Percentiles rank a stretch among this genome's conserved stretches.
These are phyloP conservation scores for Gracilinanus agilis DNA, from an alignment of 2,113 vertebrate genomes.

Conservation along the genomic window DNA sequence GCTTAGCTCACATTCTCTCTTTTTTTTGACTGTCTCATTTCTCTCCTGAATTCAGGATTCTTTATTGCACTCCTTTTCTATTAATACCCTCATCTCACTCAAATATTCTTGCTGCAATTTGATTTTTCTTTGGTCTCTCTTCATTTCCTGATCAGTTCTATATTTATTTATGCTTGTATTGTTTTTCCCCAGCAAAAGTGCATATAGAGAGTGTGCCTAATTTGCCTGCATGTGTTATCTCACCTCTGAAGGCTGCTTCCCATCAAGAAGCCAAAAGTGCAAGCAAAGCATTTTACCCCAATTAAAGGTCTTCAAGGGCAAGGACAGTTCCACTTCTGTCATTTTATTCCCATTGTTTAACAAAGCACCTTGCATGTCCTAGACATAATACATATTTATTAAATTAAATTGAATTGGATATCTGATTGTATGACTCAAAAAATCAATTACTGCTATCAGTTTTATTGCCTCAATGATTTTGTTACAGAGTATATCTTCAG, in stretches of 20 bases:
- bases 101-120: not conserved
- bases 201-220: too few relatives aligned
- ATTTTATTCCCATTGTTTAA: not conserved
- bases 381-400: too few relatives aligned
- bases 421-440: not conserved
- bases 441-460: not conserved
- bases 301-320: not conserved
- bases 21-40: not conserved
- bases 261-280: not conserved
- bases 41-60: not conserved
- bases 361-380: not conserved
- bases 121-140: not conserved
- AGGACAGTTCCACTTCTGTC: not conserved
- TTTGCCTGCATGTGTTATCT: too few relatives aligned
- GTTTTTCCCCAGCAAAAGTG: too few relatives aligned
- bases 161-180: not conserved
- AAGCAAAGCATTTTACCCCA: not conserved
- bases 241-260: too few relatives aligned
- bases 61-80: not conserved
- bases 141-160: not conserved
- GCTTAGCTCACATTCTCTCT: not conserved
- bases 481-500: not conserved
- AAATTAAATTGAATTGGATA: too few relatives aligned
- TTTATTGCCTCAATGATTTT: not conserved
- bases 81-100: not conserved